Evolutionary conservation across 1,140 invertebrate genomes (phyloP).

Genomic region (Rhysida immarginata): DNA sequence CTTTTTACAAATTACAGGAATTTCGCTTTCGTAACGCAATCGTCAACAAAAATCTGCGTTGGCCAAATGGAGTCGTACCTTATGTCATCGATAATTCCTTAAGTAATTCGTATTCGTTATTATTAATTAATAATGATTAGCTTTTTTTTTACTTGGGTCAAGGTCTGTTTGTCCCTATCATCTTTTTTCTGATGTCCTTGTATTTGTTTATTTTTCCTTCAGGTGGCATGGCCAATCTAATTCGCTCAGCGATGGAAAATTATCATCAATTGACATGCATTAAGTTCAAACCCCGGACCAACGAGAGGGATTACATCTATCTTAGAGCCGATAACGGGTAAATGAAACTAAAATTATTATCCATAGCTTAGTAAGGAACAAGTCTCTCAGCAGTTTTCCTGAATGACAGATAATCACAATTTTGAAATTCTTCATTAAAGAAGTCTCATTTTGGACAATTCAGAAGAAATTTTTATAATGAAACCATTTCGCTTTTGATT

Average conservation of each 20-base stretch:
- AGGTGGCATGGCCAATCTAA: slow-evolving; percentile 11
- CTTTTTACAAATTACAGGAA: slow-evolving; percentile 7
- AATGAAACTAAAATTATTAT: no score
- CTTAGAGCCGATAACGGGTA: slow-evolving; percentile 25
- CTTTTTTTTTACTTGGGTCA: neutral
- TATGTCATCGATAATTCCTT: slow-evolving; percentile 27
- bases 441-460: no score
- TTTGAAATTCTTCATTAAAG: no score
- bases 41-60: slow-evolving; percentile 17
- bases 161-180: no score
- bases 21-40: slow-evolving; percentile 26
- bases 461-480: no score
- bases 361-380: no score
- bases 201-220: neutral
- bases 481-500: no score
- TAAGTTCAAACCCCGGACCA: slow-evolving; percentile 24
- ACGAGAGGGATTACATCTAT: slow-evolving; percentile 27
- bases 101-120: slow-evolving; percentile 16
- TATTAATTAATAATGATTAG: neutral
- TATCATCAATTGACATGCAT: slow-evolving; percentile 29
- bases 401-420: no score
- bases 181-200: no score
- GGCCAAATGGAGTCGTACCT: slow-evolving; percentile 27
- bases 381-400: no score
- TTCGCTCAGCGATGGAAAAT: slow-evolving; percentile 22